These are phyloP conservation scores for Neoniphon sammara DNA, from an alignment of 2,797 vertebrate genomes.

Conservation along the genomic window DNA sequence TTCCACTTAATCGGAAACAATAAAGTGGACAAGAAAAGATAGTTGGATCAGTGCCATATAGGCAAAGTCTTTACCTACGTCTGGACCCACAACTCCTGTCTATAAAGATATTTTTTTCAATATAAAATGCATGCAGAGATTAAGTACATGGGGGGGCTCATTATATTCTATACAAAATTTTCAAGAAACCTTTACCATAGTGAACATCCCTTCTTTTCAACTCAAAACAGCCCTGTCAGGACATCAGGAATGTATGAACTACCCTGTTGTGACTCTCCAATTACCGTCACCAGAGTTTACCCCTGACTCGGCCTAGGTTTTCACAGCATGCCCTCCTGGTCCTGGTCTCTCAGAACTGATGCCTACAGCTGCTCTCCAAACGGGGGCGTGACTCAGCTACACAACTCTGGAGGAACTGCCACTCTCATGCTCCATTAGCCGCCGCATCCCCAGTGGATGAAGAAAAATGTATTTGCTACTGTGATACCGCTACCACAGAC, in stretches of 20 bases:
- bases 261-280: slow-evolving; percentile 77
- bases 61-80: slow-evolving; percentile 37
- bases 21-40: slow-evolving; percentile 50
- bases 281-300: slow-evolving; percentile 75
- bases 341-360: slow-evolving; percentile 56
- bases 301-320: slow-evolving; percentile 67
- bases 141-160: slow-evolving; percentile 13
- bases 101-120: slow-evolving; percentile 23
- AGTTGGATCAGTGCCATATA: slow-evolving; percentile 10
- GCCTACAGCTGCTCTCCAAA: slow-evolving; percentile 69
- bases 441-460: slow-evolving; percentile 69
- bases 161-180: slow-evolving; percentile 23
- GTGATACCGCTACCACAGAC: slow-evolving; percentile 60
- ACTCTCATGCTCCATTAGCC: slow-evolving; percentile 82
- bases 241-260: slow-evolving; percentile 71
- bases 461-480: slow-evolving; percentile 77
- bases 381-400: slow-evolving; percentile 72
- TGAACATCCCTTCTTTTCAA: slow-evolving; percentile 35
- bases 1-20: slow-evolving; percentile 44
- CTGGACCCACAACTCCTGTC: not conserved
- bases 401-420: slow-evolving; percentile 69
- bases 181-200: slow-evolving; percentile 29
- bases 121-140: slow-evolving; percentile 35
- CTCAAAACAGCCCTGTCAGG: slow-evolving; percentile 52
- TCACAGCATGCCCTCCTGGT: slow-evolving; percentile 68